phyloP scores from a whole-genome alignment of 2,797 vertebrate species.

The Setipinna tenuifilis region DNA sequence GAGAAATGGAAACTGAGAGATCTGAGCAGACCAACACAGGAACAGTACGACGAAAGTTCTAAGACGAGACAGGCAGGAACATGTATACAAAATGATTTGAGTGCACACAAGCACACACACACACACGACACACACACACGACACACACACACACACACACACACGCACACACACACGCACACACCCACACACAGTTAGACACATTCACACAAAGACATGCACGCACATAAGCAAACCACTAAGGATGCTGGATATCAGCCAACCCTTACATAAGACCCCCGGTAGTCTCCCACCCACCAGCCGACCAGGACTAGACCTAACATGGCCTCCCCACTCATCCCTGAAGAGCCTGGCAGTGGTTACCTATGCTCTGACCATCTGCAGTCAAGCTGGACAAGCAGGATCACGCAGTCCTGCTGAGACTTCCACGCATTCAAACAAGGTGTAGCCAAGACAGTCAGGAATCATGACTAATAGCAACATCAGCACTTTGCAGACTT shows the following conservation, averaged over 20 bases:
- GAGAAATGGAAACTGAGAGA: not conserved
- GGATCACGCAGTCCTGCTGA: not conserved
- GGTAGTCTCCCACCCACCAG: not conserved
- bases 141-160: not conserved
- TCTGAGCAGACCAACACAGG: not conserved
- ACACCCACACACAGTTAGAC: not conserved
- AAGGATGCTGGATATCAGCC: not conserved
- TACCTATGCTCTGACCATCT: not conserved
- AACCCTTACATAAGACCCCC: not conserved
- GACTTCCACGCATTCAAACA: not conserved
- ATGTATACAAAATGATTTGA: not conserved
- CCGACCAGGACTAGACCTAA: not conserved
- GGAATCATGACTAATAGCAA: not conserved
- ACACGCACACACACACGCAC: not conserved
- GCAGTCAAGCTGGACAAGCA: not conserved
- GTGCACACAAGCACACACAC: not conserved
- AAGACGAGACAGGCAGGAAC: not conserved
- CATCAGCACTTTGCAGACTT: slow-evolving; percentile 2
- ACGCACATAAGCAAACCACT: not conserved
- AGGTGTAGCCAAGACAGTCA: not conserved
- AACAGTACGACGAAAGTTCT: not conserved
- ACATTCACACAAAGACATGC: not conserved
- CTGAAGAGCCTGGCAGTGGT: not conserved
- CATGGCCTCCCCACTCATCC: not conserved
- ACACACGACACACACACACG: not conserved